Base-by-base conservation (phyloP, 2,888 invertebrate species). In the Hoplodrina ambigua region DNA sequence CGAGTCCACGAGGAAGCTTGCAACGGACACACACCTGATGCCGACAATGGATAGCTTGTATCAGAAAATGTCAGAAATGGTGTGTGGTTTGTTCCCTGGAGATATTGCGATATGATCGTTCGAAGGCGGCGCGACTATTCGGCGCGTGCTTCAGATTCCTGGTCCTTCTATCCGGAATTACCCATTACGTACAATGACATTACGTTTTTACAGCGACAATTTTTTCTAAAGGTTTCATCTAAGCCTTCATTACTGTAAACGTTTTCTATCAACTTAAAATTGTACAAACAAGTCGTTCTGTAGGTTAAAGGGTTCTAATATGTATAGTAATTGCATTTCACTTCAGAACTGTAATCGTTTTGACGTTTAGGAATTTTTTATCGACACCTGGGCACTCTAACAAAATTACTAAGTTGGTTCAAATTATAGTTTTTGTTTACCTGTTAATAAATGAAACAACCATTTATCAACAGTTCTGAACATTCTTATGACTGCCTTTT, bases 101-200 rank as follows among this genome's bases (percentile, higher is more conserved):
- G 94, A 94, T 91, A 90, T 91, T 88, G 93, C 93, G 94, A 94
- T 95, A 94, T 89, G 92, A 94, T 95, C 94, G 86, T 74, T 82
- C 80, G 82, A 37, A 79, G 79, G 79, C 87, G 94, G 91, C 94
- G 91, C 94, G 92, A 88, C 91, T 85, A 85, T 81, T 84, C 90
- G 94, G 93, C 95, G 95, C 95, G 95, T 95, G 96, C 94, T 94
- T 94, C 89, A 90, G 90, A 94, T 94, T 90, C 94, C 92, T 88
- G 82, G 85, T 89, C 81, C 86, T 83, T 83, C 87, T 85, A 87
- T 88, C 88, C 90, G 88, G 91, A 91, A 92, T 94, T 93, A 93
- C 91, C 94, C 94, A 95, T 96, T 95, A 95, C 92, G 81, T 89
- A 85, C 91, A 89, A 95, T 96, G 95, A 96, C 95, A 91, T 83